Base-by-base conservation (phyloP, 2,113 vertebrate genomes). In the Syrrhaptes paradoxus region DNA sequence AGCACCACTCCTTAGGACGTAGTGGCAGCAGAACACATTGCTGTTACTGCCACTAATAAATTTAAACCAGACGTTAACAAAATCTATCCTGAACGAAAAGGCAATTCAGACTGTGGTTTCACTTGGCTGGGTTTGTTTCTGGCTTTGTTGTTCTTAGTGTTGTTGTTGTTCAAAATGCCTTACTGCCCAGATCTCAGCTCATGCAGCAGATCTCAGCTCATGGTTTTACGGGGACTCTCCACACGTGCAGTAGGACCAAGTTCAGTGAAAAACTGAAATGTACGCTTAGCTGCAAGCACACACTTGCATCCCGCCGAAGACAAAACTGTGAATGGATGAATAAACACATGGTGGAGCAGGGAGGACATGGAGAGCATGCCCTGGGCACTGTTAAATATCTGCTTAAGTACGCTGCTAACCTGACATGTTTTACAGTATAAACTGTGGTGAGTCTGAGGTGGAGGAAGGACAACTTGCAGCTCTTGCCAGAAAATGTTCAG, bases 211-310 rank as follows among this genome's bases (percentile, higher is more conserved):
- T 54, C 26, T 48, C 41, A 6, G 34, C n/a, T 63, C 24, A 1
- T 34, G 11, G 4, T 7, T 58, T 82, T 46, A 2, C 21, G 54
- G 25, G 54, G 19, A 13, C 10, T 62, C 12, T 70, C 31, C 36
- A 28, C 20, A 32, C 0, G 0, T 17, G 24, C 21, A 22, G 41
- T 6, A 14, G 62, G 31, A 15, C 2, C 8, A 31, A 43, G 41
- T 68, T 94, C 48, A 80, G 67, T 48, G 52, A n/a, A 54, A 66
- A 38, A 15, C 38, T 71, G 20, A 66, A 4, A 21, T 2, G 6
- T 43, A 36, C 16, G 6, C 46, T 54, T 45, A 24, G 13, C 86
- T 66, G 49, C 26, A 36, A 38, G 26, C 25, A 20, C 34, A 15
- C 11, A 0, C 24, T 57, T 4, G 16, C 49, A 10, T 43, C 9